Evolutionary conservation across 2,797 vertebrate species (phyloP), one percentile per base, ranked within the genome.

Genomic region (Numenius phaeopus): DNA sequence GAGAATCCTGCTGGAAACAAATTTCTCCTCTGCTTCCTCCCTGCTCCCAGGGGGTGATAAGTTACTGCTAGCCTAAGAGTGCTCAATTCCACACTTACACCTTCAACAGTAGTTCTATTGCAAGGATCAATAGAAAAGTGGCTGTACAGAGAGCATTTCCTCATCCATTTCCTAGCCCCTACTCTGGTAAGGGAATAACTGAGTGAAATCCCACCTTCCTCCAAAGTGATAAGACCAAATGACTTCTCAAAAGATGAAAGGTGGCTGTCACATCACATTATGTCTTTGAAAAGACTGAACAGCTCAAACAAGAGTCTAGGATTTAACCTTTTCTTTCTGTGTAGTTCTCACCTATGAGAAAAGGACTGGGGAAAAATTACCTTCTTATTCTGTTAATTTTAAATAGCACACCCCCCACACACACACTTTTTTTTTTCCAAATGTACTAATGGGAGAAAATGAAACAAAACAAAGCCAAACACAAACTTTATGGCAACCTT

Each of bases 221-320:
- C 23, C 19, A 34, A 80, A 93, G 26, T 47, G 55, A 66, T 72
- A 80, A 70, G 64, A 88, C 69, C 59, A 90, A 95, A 83, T 76
- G 83, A 58, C 58, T 95, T 82, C 47, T 93, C 55, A 83, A 59
- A 91, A 77, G 44, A 85, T 62, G 34, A 90, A 93, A 87, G 42
- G 32, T 55, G 11, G 30, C 30, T 93, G 52, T 90, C 76, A 81
- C 39, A 81, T 39, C 19, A 66, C 9, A 88, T 87, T 75, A 65
- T 8, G 19, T 50, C 22, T 39, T 73, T 73, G 59, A 88, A 89
- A 83, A 78, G 50, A 69, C 46, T 50, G 32, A 88, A 59, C 30
- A 90, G 30, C 5, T 30, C 26, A 75, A 91, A 88, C 7, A 86
- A 62, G 42, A 87, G 6, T n/a, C 32, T 34, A 59, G 27, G 52